Percentiles rank a stretch among this genome's conserved stretches.
Evolutionary conservation across 1,140 invertebrate genomes (phyloP).

Genomic region (Acromyrmex echinatior): DNA sequence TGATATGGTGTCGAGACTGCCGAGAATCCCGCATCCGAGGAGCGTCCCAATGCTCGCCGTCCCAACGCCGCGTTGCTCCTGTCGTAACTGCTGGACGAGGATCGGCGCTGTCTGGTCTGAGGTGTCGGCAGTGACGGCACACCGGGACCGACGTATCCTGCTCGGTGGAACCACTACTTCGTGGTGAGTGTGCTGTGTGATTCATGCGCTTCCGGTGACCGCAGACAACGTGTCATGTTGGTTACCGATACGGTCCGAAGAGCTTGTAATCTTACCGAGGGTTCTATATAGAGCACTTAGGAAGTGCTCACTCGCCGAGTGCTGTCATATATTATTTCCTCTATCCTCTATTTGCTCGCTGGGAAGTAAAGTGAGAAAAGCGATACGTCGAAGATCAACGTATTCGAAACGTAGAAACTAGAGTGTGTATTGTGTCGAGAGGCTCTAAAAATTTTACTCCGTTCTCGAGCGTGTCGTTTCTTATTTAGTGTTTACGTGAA

Average conservation of each 20-base stretch:
- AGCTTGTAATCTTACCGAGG: background rate
- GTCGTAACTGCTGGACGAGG: slow-evolving; percentile 44
- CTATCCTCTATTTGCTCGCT: background rate
- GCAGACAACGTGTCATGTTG: slow-evolving; percentile 5
- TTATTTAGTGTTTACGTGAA: background rate
- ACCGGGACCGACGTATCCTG: slow-evolving; percentile 72
- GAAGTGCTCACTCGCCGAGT: slow-evolving; percentile 6
- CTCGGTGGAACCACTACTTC: slow-evolving; percentile 82
- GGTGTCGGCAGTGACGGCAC: slow-evolving; percentile 62
- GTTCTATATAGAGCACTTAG: background rate
- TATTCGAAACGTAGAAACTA: background rate
- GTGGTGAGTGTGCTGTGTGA: slow-evolving; percentile 78
- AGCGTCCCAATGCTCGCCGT: slow-evolving; percentile 75
- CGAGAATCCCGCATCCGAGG: slow-evolving; percentile 71
- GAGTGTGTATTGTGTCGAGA: slow-evolving; percentile 11
- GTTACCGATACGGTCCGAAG: background rate
- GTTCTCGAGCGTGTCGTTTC: background rate
- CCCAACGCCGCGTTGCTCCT: slow-evolving; percentile 30
- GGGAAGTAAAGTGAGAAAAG: slow-evolving; percentile 8
- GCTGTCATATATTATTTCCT: background rate
- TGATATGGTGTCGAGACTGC: slow-evolving; percentile 81
- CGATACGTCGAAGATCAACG: background rate
- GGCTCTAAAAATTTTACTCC: background rate
- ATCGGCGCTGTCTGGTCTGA: slow-evolving; percentile 56
- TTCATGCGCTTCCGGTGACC: slow-evolving; percentile 20